These are phyloP conservation scores for Vimba vimba DNA, from an alignment of 2,113 vertebrate species.

Conservation along the genomic window DNA sequence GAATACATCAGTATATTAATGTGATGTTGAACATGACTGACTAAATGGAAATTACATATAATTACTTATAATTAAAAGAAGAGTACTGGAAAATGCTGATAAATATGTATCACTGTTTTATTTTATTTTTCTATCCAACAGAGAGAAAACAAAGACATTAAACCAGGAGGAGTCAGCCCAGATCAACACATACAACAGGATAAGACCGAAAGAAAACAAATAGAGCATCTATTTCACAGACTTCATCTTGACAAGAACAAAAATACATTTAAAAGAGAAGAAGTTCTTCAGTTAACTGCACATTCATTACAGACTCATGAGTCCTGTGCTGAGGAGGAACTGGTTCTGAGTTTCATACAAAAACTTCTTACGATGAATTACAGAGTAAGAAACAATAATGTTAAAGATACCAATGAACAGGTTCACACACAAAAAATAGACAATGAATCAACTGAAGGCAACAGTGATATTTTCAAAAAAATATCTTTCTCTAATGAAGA, in stretches of 20 bases:
- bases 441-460: not conserved
- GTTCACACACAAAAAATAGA: not conserved
- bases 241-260: not conserved
- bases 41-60: too few relatives aligned
- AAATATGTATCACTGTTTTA: not conserved
- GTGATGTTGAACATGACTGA: too few relatives aligned
- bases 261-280: not conserved
- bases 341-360: not conserved
- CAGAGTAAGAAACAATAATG: not conserved
- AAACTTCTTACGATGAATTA: constrained; percentile 15
- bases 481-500: not conserved
- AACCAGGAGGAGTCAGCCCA: not conserved
- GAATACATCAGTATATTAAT: too few relatives aligned
- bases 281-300: not conserved
- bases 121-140: not conserved
- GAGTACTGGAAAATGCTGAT: not conserved
- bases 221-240: not conserved
- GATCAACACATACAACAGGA: not conserved
- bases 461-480: not conserved
- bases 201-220: not conserved
- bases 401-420: not conserved
- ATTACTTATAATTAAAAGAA: too few relatives aligned
- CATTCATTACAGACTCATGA: not conserved
- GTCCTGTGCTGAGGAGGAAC: not conserved
- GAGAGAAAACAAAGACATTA: not conserved